phyloP scores from a whole-genome alignment of 2,113 vertebrate genomes.

The Lepidothrix coronata region DNA sequence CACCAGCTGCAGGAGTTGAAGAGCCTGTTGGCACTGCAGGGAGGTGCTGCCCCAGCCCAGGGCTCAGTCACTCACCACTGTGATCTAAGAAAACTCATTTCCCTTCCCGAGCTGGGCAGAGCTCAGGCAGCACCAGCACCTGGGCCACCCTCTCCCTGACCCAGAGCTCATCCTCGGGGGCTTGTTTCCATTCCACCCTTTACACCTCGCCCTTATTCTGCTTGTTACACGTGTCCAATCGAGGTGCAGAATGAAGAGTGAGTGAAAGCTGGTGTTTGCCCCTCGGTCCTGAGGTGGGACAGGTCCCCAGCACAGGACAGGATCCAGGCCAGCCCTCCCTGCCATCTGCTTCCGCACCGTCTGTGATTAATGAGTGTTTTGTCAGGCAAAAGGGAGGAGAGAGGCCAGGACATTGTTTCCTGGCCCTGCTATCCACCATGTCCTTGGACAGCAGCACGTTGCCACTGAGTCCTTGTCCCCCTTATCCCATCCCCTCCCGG shows the following conservation, averaged over 20 bases:
- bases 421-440: neutral
- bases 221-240: rapidly evolving
- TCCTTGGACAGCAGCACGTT: rapidly evolving
- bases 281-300: rapidly evolving
- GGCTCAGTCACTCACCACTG: neutral
- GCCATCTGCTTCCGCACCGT: rapidly evolving
- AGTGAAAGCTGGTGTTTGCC: neutral
- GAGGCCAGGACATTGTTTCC: rapidly evolving
- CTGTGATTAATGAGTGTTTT: neutral
- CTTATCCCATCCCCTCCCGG: rapidly evolving
- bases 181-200: rapidly evolving
- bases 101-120: neutral
- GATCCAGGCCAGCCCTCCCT: neutral
- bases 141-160: neutral
- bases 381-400: neutral
- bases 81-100: neutral
- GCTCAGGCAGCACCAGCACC: neutral
- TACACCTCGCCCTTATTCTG: rapidly evolving
- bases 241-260: neutral
- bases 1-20: rapidly evolving
- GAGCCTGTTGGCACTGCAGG: neutral
- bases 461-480: neutral
- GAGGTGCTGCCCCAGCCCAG: neutral
- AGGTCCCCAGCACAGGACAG: neutral
- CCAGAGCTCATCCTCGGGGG: rapidly evolving